phyloP scores from a whole-genome alignment of 2,888 invertebrate species.

The Linyphia triangularis region DNA sequence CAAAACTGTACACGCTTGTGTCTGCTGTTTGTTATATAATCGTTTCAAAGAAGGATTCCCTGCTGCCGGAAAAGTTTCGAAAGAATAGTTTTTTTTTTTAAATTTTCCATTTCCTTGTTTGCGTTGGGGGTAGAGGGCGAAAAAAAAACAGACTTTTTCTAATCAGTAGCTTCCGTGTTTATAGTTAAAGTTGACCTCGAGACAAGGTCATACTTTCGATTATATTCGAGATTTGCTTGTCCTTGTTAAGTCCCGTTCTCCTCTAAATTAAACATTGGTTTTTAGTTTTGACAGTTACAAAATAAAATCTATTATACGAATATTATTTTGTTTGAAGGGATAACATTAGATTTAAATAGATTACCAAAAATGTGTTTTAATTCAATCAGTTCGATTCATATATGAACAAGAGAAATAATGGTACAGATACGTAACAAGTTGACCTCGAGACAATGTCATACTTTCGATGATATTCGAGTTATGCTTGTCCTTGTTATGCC shows the following conservation, averaged over 20 bases:
- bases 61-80: conserved; percentile 23
- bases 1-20: conserved; percentile 28
- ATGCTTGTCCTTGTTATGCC: too few relatives aligned
- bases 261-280: background rate
- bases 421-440: too few relatives aligned
- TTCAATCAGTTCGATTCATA: too few relatives aligned
- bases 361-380: too few relatives aligned
- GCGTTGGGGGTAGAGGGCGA: conserved; percentile 25
- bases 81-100: conserved; percentile 4
- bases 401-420: too few relatives aligned
- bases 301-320: too few relatives aligned
- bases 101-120: conserved; percentile 24
- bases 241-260: background rate
- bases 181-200: background rate
- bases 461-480: too few relatives aligned
- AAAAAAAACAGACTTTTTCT: background rate
- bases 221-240: too few relatives aligned
- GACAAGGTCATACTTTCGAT: background rate
- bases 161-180: background rate
- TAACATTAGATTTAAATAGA: too few relatives aligned
- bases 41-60: background rate
- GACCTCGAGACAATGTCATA: too few relatives aligned
- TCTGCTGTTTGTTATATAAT: background rate
- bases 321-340: too few relatives aligned
- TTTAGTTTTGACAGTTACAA: too few relatives aligned